Conservation (phyloP, 1,140 invertebrate genomes). For the Drosophila ambigua region DNA sequence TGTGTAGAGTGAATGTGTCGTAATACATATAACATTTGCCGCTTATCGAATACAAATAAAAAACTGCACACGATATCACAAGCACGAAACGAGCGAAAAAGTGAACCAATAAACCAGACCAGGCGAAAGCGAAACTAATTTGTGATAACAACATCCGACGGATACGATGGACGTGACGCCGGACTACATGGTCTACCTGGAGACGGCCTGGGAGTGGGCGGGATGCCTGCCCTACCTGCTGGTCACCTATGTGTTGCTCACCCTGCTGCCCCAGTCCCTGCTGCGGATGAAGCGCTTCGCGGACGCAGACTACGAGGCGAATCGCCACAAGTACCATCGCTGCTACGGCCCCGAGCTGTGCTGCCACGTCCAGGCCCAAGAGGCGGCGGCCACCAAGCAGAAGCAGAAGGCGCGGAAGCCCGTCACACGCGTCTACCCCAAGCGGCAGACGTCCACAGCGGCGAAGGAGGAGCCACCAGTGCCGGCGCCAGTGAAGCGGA, state of each 20-base stretch:
- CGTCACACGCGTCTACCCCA: slow-evolving; percentile 75
- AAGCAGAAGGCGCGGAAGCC: slow-evolving; percentile 75
- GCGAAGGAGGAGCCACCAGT: slow-evolving; percentile 13
- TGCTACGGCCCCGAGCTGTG: slow-evolving; percentile 78
- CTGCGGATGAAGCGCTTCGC: slow-evolving; percentile 68
- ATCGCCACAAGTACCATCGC: slow-evolving; percentile 70
- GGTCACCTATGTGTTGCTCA: slow-evolving; percentile 66
- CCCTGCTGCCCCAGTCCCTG: slow-evolving; percentile 74
- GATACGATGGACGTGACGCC: background rate
- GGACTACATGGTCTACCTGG: slow-evolving; percentile 65
- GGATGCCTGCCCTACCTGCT: slow-evolving; percentile 64
- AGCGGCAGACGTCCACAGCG: slow-evolving; percentile 45
- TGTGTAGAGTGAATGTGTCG: slow-evolving; percentile 57
- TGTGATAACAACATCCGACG: slow-evolving; percentile 32
- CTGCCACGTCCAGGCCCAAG: slow-evolving; percentile 61
- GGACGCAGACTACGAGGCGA: slow-evolving; percentile 72
- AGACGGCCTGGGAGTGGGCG: slow-evolving; percentile 54
- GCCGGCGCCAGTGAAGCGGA: slow-evolving; percentile 52
- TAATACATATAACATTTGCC: slow-evolving; percentile 33
- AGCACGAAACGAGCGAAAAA: slow-evolving; percentile 39
- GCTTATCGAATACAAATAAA: slow-evolving; percentile 50
- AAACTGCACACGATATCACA: slow-evolving; percentile 35
- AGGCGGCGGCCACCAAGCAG: slow-evolving; percentile 29
- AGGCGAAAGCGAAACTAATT: slow-evolving; percentile 16
- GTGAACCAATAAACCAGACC: slow-evolving; percentile 5